A percentile compares a stretch with the other conserved stretches of the same genome.
Conservation (phyloP, 1,140 invertebrate genomes). For the Caerostris darwini region DNA sequence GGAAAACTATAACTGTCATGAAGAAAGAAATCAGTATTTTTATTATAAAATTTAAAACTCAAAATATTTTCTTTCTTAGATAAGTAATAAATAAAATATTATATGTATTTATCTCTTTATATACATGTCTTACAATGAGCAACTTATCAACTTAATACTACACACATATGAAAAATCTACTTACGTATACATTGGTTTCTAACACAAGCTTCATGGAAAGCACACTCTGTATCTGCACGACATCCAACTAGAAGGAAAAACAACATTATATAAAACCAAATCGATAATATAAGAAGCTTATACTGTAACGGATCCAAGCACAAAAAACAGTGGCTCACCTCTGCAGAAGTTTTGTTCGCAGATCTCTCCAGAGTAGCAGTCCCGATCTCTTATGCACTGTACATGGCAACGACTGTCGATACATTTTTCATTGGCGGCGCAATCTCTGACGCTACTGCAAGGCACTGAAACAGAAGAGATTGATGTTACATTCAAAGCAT, state of each 20-base stretch:
- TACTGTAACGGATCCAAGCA: background rate
- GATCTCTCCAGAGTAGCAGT: conserved; percentile 87
- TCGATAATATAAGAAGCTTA: background rate
- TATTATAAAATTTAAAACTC: too few species aligned
- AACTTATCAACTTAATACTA: too few species aligned
- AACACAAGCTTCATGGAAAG: conserved; percentile 82
- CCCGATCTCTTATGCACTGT: conserved; percentile 84
- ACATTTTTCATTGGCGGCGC: conserved; percentile 80
- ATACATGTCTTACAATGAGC: too few species aligned
- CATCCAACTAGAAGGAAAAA: conserved; percentile 80
- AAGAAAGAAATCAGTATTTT: too few species aligned
- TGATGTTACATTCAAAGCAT: background rate
- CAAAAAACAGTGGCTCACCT: conserved; percentile 33
- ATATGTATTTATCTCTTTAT: too few species aligned
- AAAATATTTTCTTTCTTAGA: too few species aligned
- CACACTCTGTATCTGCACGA: conserved; percentile 87
- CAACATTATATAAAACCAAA: background rate
- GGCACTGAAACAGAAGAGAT: conserved; percentile 73
- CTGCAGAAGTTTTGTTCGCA: conserved; percentile 83
- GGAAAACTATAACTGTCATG: too few species aligned
- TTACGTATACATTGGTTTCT: conserved; percentile 84
- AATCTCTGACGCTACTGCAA: conserved; percentile 81
- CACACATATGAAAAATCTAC: background rate
- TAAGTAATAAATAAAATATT: too few species aligned
- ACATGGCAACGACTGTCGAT: conserved; percentile 78